phyloP scores from a whole-genome alignment of 2,113 vertebrate genomes.

The Oostethus manadensis region DNA sequence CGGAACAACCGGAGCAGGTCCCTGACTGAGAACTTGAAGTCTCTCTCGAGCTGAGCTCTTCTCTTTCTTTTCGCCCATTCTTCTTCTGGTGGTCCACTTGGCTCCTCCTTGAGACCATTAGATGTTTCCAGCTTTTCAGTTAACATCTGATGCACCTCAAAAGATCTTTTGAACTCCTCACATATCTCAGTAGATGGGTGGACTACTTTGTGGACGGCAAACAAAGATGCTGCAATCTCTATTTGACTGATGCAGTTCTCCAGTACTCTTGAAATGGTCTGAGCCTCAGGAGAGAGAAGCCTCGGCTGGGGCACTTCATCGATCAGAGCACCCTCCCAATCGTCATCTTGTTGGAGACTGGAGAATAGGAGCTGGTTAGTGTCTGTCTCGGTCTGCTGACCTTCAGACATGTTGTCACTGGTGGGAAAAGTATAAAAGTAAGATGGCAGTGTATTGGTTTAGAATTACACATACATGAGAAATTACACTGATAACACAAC shows the following conservation, averaged over 20 bases:
- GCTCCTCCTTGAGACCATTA: not conserved
- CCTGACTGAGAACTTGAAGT: constrained; percentile 65
- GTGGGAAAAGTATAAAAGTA: not conserved
- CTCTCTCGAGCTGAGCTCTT: constrained; percentile 14
- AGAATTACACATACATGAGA: not conserved
- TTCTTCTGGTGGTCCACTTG: not conserved
- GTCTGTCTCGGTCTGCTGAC: not conserved
- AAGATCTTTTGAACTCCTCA: constrained; percentile 18
- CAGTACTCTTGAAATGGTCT: constrained; percentile 66
- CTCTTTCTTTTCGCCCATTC: not conserved
- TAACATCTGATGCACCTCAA: constrained; percentile 60
- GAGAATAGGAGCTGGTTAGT: not conserved
- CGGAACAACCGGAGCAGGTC: constrained; percentile 67
- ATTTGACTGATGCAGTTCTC: constrained; percentile 70
- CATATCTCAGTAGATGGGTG: constrained; percentile 30
- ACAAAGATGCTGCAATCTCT: constrained; percentile 61
- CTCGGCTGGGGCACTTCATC: constrained; percentile 44
- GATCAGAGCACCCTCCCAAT: constrained; percentile 8
- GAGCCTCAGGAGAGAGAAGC: constrained; percentile 63
- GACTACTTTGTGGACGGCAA: constrained; percentile 21
- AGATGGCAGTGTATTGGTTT: not conserved
- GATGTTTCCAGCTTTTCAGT: constrained; percentile 31
- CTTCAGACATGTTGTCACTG: constrained; percentile 30
- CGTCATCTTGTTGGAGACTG: constrained; percentile 2
- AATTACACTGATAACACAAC: too few relatives aligned